Percentiles rank a stretch among this genome's conserved stretches.
phyloP scores from a whole-genome alignment of 2,888 invertebrate species.

The Lithodes maja region DNA sequence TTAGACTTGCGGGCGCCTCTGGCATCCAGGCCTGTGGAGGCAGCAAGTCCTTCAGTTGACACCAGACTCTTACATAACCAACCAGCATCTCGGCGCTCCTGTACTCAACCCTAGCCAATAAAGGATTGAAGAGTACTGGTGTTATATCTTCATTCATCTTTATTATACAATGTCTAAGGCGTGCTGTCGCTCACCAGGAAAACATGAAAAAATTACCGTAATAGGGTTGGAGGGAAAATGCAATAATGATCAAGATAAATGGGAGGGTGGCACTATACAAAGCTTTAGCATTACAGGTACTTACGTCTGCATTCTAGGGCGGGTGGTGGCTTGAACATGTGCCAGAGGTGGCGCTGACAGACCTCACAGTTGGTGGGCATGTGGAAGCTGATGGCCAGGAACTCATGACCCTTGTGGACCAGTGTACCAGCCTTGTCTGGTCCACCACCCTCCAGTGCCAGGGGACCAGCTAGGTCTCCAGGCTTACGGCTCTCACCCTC shows the following conservation, averaged over 20 bases:
- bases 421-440: slow-evolving; percentile 74
- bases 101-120: no score
- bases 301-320: slow-evolving; percentile 96
- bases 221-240: not conserved
- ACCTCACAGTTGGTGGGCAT: slow-evolving; percentile 99
- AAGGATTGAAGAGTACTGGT: no score
- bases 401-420: slow-evolving; percentile 94
- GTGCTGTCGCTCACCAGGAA: no score
- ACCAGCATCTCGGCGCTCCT: no score
- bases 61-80: no score
- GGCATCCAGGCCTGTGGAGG: no score
- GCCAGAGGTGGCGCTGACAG: slow-evolving; percentile 97
- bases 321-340: slow-evolving; percentile 97
- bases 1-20: no score
- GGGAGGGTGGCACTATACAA: no score
- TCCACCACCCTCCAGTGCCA: slow-evolving; percentile 55
- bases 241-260: no score
- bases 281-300: slow-evolving; percentile 64
- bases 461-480: slow-evolving; percentile 73
- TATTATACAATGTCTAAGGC: no score
- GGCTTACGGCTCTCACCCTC: slow-evolving; percentile 86
- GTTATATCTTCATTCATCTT: no score
- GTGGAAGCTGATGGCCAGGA: slow-evolving; percentile 96
- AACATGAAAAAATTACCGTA: not conserved
- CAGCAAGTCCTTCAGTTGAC: no score